Percentiles rank a stretch among this genome's conserved stretches.
Conservation (phyloP, 1,140 invertebrate species). For the Meloidogyne hapla region DNA sequence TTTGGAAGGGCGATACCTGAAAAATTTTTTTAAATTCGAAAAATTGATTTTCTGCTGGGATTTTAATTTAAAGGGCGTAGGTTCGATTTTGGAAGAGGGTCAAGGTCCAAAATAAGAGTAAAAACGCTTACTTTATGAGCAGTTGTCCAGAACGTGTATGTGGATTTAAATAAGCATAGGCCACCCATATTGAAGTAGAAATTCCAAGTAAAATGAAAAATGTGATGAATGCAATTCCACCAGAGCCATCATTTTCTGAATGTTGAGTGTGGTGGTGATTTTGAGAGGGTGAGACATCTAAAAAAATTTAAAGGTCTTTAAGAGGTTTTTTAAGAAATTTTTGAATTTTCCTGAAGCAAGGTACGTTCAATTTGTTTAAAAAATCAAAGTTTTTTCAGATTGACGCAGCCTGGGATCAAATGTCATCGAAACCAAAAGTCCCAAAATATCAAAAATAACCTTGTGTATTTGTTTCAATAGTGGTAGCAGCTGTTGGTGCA, state of each 20-base stretch:
- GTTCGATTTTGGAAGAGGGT: neutral
- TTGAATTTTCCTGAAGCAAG: neutral
- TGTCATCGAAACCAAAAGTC: neutral
- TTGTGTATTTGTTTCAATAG: constrained; percentile 18
- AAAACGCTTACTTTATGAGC: constrained; percentile 80
- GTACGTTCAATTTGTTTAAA: too few species aligned
- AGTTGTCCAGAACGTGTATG: constrained; percentile 90
- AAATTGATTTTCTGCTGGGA: too few species aligned
- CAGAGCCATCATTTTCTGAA: constrained; percentile 23
- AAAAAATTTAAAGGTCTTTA: neutral
- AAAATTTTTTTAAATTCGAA: constrained; percentile 50
- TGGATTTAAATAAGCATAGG: constrained; percentile 92
- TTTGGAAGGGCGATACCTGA: constrained; percentile 86
- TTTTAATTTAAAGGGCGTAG: too few species aligned
- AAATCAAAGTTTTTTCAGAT: neutral
- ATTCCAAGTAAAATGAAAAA: constrained; percentile 71
- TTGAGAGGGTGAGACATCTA: neutral
- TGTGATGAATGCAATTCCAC: constrained; percentile 72
- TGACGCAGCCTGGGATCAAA: neutral
- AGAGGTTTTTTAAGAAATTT: neutral
- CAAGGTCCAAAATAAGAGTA: neutral
- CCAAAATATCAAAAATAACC: neutral
- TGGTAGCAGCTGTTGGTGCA: neutral
- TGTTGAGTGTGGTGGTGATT: neutral
- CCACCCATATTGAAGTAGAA: constrained; percentile 74